A percentile compares a stretch with the other conserved stretches of the same genome.
Conservation (phyloP, 2,888 invertebrate species). For the Diarsia brunnea region DNA sequence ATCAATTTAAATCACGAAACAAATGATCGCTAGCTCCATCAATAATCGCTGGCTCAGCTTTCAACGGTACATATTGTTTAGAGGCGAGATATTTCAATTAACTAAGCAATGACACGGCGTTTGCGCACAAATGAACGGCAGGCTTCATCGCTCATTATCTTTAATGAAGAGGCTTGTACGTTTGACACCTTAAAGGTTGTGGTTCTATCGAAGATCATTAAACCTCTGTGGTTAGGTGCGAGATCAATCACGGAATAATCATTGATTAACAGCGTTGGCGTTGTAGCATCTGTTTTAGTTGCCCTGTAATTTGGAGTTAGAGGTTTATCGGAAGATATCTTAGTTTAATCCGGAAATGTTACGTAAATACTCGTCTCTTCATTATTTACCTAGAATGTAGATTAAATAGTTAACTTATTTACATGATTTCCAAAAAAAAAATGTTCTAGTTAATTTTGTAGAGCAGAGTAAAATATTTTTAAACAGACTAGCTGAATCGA, state of each 20-base stretch:
- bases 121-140: slow-evolving; percentile 79
- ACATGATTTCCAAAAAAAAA: not conserved
- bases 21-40: slow-evolving; percentile 52
- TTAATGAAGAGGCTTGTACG: slow-evolving; percentile 63
- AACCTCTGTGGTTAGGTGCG: slow-evolving; percentile 20
- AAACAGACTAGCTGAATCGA: not conserved
- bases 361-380: not conserved
- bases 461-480: not conserved
- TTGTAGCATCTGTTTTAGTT: slow-evolving; percentile 3
- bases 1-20: slow-evolving; percentile 40
- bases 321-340: not conserved
- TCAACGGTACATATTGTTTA: slow-evolving; percentile 63
- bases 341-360: slow-evolving; percentile 1
- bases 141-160: slow-evolving; percentile 68
- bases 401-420: not conserved
- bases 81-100: slow-evolving; percentile 79
- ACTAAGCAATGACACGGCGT: slow-evolving; percentile 77
- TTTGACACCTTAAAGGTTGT: slow-evolving; percentile 63
- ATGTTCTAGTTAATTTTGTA: not conserved
- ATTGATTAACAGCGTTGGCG: slow-evolving; percentile 33
- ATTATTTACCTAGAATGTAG: not conserved
- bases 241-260: slow-evolving; percentile 45
- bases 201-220: slow-evolving; percentile 50
- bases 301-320: slow-evolving; percentile 2
- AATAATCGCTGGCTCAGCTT: slow-evolving; percentile 62